Evolutionary conservation across 2,888 invertebrate genomes (phyloP), one percentile per base, ranked within the genome.

Genomic region (Spodoptera picta): DNA sequence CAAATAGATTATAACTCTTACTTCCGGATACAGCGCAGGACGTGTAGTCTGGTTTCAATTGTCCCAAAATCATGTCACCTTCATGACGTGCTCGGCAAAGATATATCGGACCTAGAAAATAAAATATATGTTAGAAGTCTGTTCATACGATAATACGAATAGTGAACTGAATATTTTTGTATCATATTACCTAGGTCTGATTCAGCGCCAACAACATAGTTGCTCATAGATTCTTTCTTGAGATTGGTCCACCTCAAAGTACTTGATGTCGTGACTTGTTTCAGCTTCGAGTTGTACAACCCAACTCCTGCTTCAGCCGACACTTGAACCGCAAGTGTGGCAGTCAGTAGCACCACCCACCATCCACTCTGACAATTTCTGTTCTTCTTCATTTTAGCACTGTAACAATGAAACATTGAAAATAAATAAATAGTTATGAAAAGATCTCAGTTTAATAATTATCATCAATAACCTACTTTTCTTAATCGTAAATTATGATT

Each of bases 211-310:
- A 96, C 92, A 27, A 98, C 97, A 55, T 97, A 96, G 80, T 96
- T 96, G 69, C 77, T 83, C 88, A 90, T 91, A 6, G 84, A 84
- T 79, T 93, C 92, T 80, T 88, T 90, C 71, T 88, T 91, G 54
- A 90, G 79, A 69, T 95, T 95, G 56, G 96, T 95, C 98, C 98
- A 98, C 83, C 96, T 95, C 56, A 98, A 94, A 0, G 97, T 97
- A 82, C 97, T 97, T 7, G 98, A 98, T 4, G 98, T 98, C 58
- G 97, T 95, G 60, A 96, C 95, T 88, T 97, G 97, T 67, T 96
- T 96, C 66, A 95, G 87, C 83, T 83, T 92, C 55, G 92, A 85
- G 73, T 92, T 93, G 80, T 88, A 92, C 11, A 95, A 81, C 9
- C 93, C 92, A 27, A 90, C 94, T 41, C 89, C 87, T 47, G 87